phyloP scores from a whole-genome alignment of 2,888 invertebrate species.

The Drosophila nr. medialis region DNA sequence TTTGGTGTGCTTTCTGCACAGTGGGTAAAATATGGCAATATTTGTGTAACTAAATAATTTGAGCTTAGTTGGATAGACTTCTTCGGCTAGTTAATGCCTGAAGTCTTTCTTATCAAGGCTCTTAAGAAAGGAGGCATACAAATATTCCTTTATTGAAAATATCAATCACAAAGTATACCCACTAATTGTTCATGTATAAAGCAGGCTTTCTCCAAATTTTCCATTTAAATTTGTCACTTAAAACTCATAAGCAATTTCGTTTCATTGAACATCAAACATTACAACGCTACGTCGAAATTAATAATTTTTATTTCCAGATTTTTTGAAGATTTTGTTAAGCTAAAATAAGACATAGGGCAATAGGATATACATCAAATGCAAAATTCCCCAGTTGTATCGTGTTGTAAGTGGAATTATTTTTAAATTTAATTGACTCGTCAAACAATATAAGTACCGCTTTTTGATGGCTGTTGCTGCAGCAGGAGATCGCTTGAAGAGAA shows the following conservation, averaged over 20 bases:
- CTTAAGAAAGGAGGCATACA: neutral
- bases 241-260: neutral
- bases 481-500: too few relatives aligned
- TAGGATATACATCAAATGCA: slow-evolving; percentile 22
- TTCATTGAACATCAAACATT: slow-evolving; percentile 38
- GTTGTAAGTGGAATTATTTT: neutral
- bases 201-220: slow-evolving; percentile 25
- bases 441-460: too few relatives aligned
- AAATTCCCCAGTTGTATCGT: slow-evolving; percentile 33
- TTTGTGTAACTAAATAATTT: neutral
- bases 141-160: neutral
- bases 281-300: slow-evolving; percentile 42
- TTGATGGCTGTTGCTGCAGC: too few relatives aligned
- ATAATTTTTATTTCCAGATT: slow-evolving; percentile 23
- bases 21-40: slow-evolving; percentile 2
- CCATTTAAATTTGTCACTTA: neutral
- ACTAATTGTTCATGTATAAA: slow-evolving; percentile 1
- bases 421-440: neutral
- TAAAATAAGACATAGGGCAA: neutral
- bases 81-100: neutral
- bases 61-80: neutral
- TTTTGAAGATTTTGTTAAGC: slow-evolving; percentile 10
- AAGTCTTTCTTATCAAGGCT: neutral
- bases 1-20: slow-evolving; percentile 10
- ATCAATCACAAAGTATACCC: neutral